Base-by-base conservation (phyloP, 2,113 vertebrate species). In the Sitta europaea region DNA sequence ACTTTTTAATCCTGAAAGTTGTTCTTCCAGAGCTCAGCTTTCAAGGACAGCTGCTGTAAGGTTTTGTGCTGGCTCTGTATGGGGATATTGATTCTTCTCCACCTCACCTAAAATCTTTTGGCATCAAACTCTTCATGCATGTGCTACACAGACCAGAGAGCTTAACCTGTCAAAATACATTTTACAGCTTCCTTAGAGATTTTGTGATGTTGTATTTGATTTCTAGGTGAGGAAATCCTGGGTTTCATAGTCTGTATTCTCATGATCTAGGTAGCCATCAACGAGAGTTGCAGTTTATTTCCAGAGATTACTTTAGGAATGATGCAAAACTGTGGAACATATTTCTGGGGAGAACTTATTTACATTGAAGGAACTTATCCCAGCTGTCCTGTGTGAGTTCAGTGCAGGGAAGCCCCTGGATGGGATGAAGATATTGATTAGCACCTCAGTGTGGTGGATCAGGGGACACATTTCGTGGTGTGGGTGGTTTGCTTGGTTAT, bases 1-100 rank as follows among this genome's bases (percentile, higher is more conserved):
- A 81, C 33, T 90, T 45, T 76, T 83, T 86, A 91, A 92, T 94
- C 58, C 66, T 91, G 42, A n/a, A 94, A 96, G 55, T 62, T 59
- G 18, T 63, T 93, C 53, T 95, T 88, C 70, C 73, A 65, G 79
- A 94, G 68, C 33, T 90, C 2, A 6, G 4, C n/a, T 86, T 92
- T 31, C 83, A 85, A 70, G 33, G 54, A 61, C 36, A 16, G 20
- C 15, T 70, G 7, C 22, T 72, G 6, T 42, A 38, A 73, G 13
- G 22, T 78, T 74, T 35, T 78, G 10, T 62, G 21, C 10, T 18
- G 29, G 29, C 50, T 8, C 1, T 50, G 22, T 38, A 12, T n/a
- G 53, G 35, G 22, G 47, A 80, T 61, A 54, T 5, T 61, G 38
- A 59, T 20, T 67, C 18, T 73, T 89, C 45, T 63, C 20, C 63